Base-by-base conservation (phyloP, 2,888 invertebrate genomes). In the Drosophila infuscata region DNA sequence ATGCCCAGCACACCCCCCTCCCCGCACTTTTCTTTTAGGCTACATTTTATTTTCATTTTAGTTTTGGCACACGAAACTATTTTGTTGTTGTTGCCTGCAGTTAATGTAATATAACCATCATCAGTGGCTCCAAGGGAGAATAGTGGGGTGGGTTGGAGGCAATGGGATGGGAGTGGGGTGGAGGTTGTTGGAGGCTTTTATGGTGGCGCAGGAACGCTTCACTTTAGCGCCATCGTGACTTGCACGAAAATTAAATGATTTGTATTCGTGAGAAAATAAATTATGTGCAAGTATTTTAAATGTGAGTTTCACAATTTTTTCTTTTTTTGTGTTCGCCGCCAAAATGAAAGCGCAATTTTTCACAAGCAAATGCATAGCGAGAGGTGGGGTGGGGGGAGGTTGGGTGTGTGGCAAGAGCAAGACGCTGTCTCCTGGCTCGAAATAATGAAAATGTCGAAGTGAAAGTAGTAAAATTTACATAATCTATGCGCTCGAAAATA, bases 281-380 rank as follows among this genome's bases (percentile, higher is more conserved):
- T 87, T 87, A 87, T 87, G 89, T 87, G 89, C 81, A 89, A 90
- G 89, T 90, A 87, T 89, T 85, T 89, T 90, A 90, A 87, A 90
- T 90, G 89, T 88, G 83, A 81, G 71, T 75, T 71, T 68, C 74
- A 74, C 25, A 25, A 76, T 74, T 71, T 67, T 69, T 49, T 32
- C 17, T 0, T 9, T 35, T 32, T 49, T 48, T 62, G 17, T 36
- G 25, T 36, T 54, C 29, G 3, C 29, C 12, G 53, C 46, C 70
- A 60, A 84, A 90, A 88, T 85, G 90, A 85, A 71, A 71, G 36
- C 75, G 81, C 87, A 80, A 86, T 90, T 90, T 90, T 88, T 90
- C 83, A 88, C 70, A 36, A 64, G 41, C 63, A 56, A 51, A 2
- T 36, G 20, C 30, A 29, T 17, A 35, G n/a, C 11, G 35, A 9